Percentiles rank a stretch among this genome's conserved stretches.
phyloP scores from a whole-genome alignment of 2,113 vertebrate species.

The Leptobrachium ailaonicum region DNA sequence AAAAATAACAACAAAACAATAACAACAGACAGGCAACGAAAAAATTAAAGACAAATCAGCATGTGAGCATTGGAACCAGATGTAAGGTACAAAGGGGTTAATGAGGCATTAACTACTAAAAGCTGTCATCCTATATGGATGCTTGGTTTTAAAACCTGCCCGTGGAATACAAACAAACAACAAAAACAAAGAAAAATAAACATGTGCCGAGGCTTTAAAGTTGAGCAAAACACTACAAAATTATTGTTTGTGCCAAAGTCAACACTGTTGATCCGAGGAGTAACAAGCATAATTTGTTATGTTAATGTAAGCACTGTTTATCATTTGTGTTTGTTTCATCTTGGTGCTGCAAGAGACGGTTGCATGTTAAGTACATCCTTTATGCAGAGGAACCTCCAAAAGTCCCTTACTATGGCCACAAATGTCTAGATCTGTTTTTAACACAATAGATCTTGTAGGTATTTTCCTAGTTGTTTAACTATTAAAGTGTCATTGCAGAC shows the following conservation, averaged over 20 bases:
- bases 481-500: too few species aligned
- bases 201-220: conserved; percentile 40
- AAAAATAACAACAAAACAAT: conserved; percentile 35
- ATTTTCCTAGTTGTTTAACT: too few species aligned
- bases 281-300: conserved; percentile 42
- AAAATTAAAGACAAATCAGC: neutral
- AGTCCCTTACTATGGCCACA: conserved; percentile 13
- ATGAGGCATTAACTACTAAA: conserved; percentile 28
- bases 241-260: conserved; percentile 46
- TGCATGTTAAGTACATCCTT: conserved; percentile 15
- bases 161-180: conserved; percentile 52
- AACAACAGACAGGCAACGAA: conserved; percentile 9
- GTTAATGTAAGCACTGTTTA: conserved; percentile 31
- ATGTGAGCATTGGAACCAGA: neutral
- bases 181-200: conserved; percentile 5
- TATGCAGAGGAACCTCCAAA: neutral
- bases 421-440: neutral
- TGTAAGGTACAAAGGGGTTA: conserved; percentile 20
- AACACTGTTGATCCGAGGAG: conserved; percentile 46
- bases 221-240: conserved; percentile 42
- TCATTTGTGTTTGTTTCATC: conserved; percentile 31
- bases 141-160: conserved; percentile 46
- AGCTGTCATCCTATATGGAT: conserved; percentile 29
- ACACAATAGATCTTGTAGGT: too few species aligned
- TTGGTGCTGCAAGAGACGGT: neutral